Base-by-base conservation (phyloP, 2,113 vertebrate species). In the Cromileptes altivelis region DNA sequence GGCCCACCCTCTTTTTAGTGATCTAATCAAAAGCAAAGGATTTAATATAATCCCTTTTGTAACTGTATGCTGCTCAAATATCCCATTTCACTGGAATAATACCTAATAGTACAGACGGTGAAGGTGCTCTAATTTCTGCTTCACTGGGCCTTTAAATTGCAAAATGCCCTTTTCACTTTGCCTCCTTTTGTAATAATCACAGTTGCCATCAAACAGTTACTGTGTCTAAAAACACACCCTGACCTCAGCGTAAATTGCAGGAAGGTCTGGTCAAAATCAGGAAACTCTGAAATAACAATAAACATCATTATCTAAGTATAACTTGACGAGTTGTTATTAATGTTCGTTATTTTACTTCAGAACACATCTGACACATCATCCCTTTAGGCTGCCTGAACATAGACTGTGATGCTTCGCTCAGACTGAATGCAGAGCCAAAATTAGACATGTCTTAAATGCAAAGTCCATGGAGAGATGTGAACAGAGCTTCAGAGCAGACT, bases 251-350 rank as follows among this genome's bases (percentile, higher is more conserved):
- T 63, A 30, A 18, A 57, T 33, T 70, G 57, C 64, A 64, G 64
- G 76, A 80, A 70, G 64, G n/a, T 42, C 64, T 64, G 27, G 57
- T 57, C 33, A 70, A 80, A 75, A 75, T 64, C 71, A 65, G 58
- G 58, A 75, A 80, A 68, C 27, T 52, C 64, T 71, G 60, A 71
- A 65, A 75, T 53, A 80, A 85, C 82, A 85, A 68, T 18, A 50
- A 56, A 64, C 42, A 57, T 18, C 2, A 52, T 45, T 30, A 58
- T 49, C 11, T 3, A 7, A 57, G 6, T 42, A 58, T 57, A 75
- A 45, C 25, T 19, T 64, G 27, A 58, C 40, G 42, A 33, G 60
- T 47, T 64, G 40, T 71, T 64, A 52, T 76, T 37, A 55, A 53
- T 71, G 68, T 30, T 58, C 19, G 23, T 56, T 33, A 45, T 69